A percentile compares a stretch with the other conserved stretches of the same genome.
These are phyloP conservation scores for Osmerus eperlanus DNA, from an alignment of 2,113 vertebrate genomes.

Conservation along the genomic window DNA sequence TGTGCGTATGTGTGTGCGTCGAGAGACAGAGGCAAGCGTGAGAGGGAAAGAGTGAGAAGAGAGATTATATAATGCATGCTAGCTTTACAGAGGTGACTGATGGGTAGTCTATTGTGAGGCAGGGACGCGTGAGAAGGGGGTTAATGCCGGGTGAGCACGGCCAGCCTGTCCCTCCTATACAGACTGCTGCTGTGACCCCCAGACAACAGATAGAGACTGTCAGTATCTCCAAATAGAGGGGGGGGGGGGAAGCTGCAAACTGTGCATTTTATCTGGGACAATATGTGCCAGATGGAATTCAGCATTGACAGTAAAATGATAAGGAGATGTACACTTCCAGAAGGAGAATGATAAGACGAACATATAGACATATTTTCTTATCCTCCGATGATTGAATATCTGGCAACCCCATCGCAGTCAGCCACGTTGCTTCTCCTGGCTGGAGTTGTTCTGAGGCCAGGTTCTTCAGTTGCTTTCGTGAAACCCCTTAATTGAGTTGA, in stretches of 20 bases:
- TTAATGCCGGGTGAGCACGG: not conserved
- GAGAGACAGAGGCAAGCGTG: not conserved
- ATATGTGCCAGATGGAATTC: not conserved
- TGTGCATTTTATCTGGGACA: constrained; percentile 9
- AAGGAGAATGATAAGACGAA: not conserved
- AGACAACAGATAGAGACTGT: not conserved
- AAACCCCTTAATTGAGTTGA: not conserved
- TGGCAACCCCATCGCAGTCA: not conserved
- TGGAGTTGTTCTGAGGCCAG: no score
- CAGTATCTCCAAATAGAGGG: not conserved
- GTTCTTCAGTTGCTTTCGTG: no score
- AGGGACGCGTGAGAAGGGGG: not conserved
- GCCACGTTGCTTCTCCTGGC: not conserved
- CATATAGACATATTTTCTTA: not conserved
- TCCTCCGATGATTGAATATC: not conserved
- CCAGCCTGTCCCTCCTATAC: not conserved
- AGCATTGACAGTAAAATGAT: constrained; percentile 1
- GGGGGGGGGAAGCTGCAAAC: constrained; percentile 1
- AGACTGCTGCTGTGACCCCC: not conserved
- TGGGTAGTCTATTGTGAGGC: not conserved
- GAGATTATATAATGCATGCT: constrained; percentile 2
- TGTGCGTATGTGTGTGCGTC: constrained; percentile 13
- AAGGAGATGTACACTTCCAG: not conserved
- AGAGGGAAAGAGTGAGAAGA: not conserved
- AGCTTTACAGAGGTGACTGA: not conserved